A percentile compares a stretch with the other conserved stretches of the same genome.
Conservation (phyloP, 2,888 invertebrate species). For the Leptura quadrifasciata region DNA sequence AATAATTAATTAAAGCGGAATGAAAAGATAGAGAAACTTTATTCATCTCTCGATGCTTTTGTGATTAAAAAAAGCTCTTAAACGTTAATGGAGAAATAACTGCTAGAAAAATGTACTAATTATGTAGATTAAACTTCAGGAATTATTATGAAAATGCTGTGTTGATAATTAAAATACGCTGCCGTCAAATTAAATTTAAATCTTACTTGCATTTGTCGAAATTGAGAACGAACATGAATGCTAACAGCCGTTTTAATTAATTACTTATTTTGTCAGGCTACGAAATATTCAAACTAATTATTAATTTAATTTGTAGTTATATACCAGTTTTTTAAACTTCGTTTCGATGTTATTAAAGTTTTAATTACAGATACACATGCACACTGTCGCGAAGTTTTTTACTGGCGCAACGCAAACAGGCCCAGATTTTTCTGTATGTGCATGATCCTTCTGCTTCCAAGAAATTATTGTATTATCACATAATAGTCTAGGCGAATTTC, state of each 20-base stretch:
- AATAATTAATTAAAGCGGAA: conserved; percentile 18
- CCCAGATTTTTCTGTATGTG: too few relatives aligned
- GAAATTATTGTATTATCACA: too few relatives aligned
- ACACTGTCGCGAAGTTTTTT: too few relatives aligned
- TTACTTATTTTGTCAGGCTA: not conserved
- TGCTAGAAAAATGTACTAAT: conserved; percentile 17
- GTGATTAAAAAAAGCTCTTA: conserved; percentile 10
- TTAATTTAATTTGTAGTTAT: not conserved
- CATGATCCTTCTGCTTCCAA: too few relatives aligned
- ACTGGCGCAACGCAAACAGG: too few relatives aligned
- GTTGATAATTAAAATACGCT: conserved; percentile 18
- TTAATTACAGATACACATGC: not conserved
- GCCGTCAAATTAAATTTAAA: conserved; percentile 12
- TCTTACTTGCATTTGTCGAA: conserved; percentile 11
- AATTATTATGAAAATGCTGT: conserved; percentile 14
- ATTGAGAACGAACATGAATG: conserved; percentile 1
- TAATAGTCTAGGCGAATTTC: too few relatives aligned
- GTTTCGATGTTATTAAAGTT: not conserved
- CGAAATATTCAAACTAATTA: conserved; percentile 1
- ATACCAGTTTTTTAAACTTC: not conserved
- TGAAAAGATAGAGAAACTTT: conserved; percentile 9
- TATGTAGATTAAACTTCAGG: conserved; percentile 17
- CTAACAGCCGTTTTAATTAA: conserved; percentile 7
- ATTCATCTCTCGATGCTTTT: conserved; percentile 6
- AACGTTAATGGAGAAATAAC: conserved; percentile 15